Base-by-base conservation (phyloP, 2,113 vertebrate genomes). In the Ophthalmolycus amberensis region DNA sequence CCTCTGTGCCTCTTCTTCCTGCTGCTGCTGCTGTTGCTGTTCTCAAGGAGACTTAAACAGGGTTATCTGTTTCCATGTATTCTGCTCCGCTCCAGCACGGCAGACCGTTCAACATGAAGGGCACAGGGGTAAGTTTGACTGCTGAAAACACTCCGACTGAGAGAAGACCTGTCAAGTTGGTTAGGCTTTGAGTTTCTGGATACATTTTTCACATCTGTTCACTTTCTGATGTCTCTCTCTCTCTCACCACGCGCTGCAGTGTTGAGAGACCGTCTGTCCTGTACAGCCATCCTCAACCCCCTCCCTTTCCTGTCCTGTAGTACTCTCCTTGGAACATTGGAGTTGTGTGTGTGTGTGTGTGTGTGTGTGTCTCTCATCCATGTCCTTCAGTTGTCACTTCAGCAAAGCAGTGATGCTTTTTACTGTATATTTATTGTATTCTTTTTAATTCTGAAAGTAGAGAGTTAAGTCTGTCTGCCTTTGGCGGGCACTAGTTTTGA, bases 101-200 rank as follows among this genome's bases (percentile, higher is more conserved):
- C 84, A 83, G 77, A 84, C 60, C 65, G 48, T 69, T 87, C 88
- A 83, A 86, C 89, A 94, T 95, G 94, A 96, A 95, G 95, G 94
- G 89, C 94, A 94, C 71, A 22, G 86, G 80, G 95, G 95, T 95
- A 95, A 95, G 95, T 95, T 77, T 85, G 81, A 88, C 79, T 52
- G 66, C 82, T 83, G 83, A 56, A 82, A 81, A 76, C 46, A 46
- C 77, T 71, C 52, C 54, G 64, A 58, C 1, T 37, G 22, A 78
- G 40, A 77, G 48, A 68, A 69, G 18, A 78, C 48, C 42, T 71
- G 48, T 76, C 64, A 86, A 86, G 76, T 81, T 73, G 62, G 37
- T 79, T 67, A 71, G 38, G 70, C 54, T 80, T 70, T 18, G 34
- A 75, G 50, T 84, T 75, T 56, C 12, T 6, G 22, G 66, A 54